Percentiles rank a stretch among this genome's conserved stretches.
phyloP scores from a whole-genome alignment of 2,113 vertebrate genomes.

The Anoplopoma fimbria region DNA sequence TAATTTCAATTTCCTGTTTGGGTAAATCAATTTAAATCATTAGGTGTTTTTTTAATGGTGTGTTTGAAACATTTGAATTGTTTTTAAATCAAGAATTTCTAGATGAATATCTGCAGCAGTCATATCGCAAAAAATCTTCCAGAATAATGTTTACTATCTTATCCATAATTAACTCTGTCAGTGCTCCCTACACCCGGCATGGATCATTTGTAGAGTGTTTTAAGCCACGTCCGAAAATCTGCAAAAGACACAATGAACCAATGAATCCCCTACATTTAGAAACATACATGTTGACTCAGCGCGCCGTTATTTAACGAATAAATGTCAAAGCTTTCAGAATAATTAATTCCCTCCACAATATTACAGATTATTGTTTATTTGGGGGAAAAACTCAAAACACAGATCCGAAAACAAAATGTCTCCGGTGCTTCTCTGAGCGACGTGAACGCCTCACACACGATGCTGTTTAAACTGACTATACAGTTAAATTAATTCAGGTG shows the following conservation, averaged over 20 bases:
- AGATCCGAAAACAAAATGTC: background rate
- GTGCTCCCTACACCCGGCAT: background rate
- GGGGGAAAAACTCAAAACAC: no score
- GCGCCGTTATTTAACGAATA: conserved; percentile 45
- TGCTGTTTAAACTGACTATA: background rate
- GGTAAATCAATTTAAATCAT: background rate
- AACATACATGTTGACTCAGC: background rate
- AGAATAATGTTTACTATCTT: background rate
- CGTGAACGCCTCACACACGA: background rate
- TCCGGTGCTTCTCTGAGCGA: rapidly evolving
- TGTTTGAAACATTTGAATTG: background rate
- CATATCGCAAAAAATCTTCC: background rate
- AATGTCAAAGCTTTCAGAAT: background rate
- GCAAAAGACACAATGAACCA: background rate
- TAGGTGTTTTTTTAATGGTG: background rate
- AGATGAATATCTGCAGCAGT: background rate
- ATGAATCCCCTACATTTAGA: background rate
- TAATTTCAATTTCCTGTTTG: background rate
- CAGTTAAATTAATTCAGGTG: conserved; percentile 21
- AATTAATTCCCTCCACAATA: background rate
- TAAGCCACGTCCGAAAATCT: background rate
- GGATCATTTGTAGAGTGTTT: background rate
- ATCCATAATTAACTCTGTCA: background rate
- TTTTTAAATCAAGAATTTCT: background rate
- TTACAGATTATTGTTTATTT: conserved; percentile 1